A percentile compares a stretch with the other conserved stretches of the same genome.
Conservation (phyloP, 1,140 invertebrate genomes). For the Zaprionus africanus region DNA sequence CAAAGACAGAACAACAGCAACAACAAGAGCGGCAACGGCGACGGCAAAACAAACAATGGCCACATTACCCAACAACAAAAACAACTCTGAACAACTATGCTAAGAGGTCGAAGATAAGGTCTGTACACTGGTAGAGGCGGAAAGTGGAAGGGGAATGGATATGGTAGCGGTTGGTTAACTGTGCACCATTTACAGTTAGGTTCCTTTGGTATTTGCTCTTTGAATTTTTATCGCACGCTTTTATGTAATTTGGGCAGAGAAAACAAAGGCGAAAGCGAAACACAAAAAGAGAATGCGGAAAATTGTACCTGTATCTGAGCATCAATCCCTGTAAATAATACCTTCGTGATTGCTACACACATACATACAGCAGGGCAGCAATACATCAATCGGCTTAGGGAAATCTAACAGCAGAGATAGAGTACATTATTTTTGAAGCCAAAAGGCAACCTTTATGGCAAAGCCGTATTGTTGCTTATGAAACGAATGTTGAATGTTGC, state of each 20-base stretch:
- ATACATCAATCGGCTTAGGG: background rate
- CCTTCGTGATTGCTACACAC: background rate
- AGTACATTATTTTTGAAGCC: too few species aligned
- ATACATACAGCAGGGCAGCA: constrained; percentile 25
- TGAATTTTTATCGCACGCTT: constrained; percentile 63
- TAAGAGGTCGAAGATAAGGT: constrained; percentile 34
- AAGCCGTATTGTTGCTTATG: too few species aligned
- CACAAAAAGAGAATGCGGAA: background rate
- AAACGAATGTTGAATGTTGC: too few species aligned
- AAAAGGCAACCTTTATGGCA: too few species aligned
- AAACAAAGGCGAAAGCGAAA: constrained; percentile 16
- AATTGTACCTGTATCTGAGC: background rate
- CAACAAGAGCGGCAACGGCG: constrained; percentile 19
- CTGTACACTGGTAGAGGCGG: background rate
- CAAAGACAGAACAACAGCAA: constrained; percentile 2
- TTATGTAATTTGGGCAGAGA: constrained; percentile 54
- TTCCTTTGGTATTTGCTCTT: constrained; percentile 48
- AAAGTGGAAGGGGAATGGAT: constrained; percentile 5
- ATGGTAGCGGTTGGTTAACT: constrained; percentile 72
- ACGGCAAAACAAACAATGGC: constrained; percentile 46
- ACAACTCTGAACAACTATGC: constrained; percentile 72
- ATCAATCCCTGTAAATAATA: background rate
- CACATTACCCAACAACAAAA: constrained; percentile 58
- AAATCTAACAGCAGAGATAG: background rate
- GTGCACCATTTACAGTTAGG: constrained; percentile 64